Evolutionary conservation across 2,888 invertebrate genomes (phyloP).

Genomic region (Phalera bucephala): DNA sequence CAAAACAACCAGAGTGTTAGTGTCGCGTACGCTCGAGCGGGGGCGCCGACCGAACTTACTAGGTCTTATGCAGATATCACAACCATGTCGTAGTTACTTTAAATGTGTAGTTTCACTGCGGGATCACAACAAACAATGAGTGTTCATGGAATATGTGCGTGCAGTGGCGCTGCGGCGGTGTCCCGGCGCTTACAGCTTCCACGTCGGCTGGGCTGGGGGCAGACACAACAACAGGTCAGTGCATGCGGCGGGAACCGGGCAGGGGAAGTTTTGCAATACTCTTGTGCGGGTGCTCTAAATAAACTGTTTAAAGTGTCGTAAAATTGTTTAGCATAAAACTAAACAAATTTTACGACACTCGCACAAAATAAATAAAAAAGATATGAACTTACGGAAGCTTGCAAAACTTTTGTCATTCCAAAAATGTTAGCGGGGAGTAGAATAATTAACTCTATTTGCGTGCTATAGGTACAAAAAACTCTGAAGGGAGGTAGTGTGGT

Average conservation of each 20-base stretch:
- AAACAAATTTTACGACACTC: no score
- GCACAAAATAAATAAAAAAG: no score
- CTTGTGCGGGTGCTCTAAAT: no score
- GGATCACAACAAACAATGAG: conserved; percentile 82
- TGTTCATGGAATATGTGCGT: conserved; percentile 81
- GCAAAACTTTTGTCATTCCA: conserved; percentile 59
- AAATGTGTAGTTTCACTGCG: conserved; percentile 80
- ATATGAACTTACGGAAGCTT: no score
- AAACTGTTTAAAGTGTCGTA: not conserved
- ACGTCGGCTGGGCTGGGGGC: conserved; percentile 78
- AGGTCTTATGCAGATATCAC: conserved; percentile 74
- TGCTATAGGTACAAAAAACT: conserved; percentile 20
- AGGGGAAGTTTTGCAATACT: conserved; percentile 32
- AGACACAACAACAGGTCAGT: conserved; percentile 71
- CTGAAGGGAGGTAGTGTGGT: conserved; percentile 7
- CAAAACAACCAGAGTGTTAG: conserved; percentile 81
- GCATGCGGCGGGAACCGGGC: conserved; percentile 72
- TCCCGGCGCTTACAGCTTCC: conserved; percentile 74
- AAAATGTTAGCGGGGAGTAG: conserved; percentile 57
- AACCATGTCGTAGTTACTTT: conserved; percentile 72
- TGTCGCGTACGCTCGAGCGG: conserved; percentile 59
- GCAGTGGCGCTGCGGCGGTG: conserved; percentile 69
- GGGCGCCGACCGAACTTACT: conserved; percentile 72
- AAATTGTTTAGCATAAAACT: not conserved
- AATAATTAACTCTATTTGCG: conserved; percentile 22